Conservation (phyloP, 2,797 vertebrate species). For the Urophycis tenuis region DNA sequence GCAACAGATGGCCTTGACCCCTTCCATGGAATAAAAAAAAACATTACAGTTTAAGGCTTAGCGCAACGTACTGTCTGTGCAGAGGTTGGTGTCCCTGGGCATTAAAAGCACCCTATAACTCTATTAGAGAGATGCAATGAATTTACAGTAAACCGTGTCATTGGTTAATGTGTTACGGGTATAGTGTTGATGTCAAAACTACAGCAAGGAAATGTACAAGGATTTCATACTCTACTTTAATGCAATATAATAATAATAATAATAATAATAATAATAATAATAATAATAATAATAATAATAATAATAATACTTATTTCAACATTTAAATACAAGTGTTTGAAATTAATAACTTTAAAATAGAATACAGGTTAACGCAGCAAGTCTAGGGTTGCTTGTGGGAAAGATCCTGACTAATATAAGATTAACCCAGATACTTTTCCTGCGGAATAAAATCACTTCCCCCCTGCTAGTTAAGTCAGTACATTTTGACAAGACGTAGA, state of each 20-base stretch:
- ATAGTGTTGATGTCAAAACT: background rate
- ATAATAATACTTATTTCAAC: background rate
- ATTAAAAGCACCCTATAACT: slow-evolving; percentile 18
- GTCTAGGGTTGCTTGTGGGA: slow-evolving; percentile 55
- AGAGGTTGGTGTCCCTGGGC: slow-evolving; percentile 18
- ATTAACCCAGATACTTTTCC: slow-evolving; percentile 68
- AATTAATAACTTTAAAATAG: slow-evolving; percentile 39
- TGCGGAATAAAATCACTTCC: slow-evolving; percentile 54
- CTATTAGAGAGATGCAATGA: background rate
- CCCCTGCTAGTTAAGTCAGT: slow-evolving; percentile 32
- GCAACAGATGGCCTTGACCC: slow-evolving; percentile 63
- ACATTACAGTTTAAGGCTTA: slow-evolving; percentile 34
- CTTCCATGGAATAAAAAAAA: slow-evolving; percentile 35
- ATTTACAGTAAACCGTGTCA: background rate
- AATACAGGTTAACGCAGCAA: slow-evolving; percentile 48
- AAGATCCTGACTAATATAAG: slow-evolving; percentile 67
- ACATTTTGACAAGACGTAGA: slow-evolving; percentile 31
- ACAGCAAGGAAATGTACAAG: background rate
- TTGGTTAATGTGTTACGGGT: background rate
- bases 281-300: background rate
- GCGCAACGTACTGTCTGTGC: slow-evolving; percentile 9
- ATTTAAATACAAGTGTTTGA: slow-evolving; percentile 18
- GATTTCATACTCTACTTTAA: background rate
- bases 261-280: no score
- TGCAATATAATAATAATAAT: no score